Percentiles rank a stretch among this genome's conserved stretches.
phyloP scores from a whole-genome alignment of 2,888 invertebrate genomes.

The Trichogramma dendrolimi region DNA sequence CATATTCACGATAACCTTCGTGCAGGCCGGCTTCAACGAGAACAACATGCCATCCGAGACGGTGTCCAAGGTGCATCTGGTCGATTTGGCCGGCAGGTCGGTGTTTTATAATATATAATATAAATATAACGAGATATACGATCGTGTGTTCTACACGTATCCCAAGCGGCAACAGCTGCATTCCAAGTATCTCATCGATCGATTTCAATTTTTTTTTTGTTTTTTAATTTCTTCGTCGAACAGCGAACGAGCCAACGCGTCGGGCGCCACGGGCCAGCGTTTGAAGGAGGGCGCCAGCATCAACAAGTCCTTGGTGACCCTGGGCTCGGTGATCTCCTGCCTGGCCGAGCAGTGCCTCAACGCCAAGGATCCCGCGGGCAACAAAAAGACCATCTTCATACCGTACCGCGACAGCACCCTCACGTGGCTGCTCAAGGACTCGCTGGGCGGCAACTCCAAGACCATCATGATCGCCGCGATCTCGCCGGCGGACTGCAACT shows the following conservation, averaged over 20 bases:
- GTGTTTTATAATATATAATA: not conserved
- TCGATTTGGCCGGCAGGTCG: constrained; percentile 82
- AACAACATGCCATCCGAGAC: constrained; percentile 86
- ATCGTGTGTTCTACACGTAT: not conserved
- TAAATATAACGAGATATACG: not conserved
- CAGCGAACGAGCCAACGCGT: constrained; percentile 82
- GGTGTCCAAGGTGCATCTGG: constrained; percentile 83
- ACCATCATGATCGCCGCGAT: constrained; percentile 88
- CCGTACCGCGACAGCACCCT: constrained; percentile 85
- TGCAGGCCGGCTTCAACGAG: constrained; percentile 73
- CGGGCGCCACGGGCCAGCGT: constrained; percentile 86
- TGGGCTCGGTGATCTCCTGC: constrained; percentile 77
- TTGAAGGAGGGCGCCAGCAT: constrained; percentile 88
- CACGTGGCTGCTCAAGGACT: constrained; percentile 84
- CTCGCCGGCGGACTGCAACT: constrained; percentile 79
- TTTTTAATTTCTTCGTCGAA: not conserved
- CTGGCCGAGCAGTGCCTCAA: constrained; percentile 65
- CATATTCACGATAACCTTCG: constrained; percentile 85
- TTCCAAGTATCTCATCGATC: not conserved
- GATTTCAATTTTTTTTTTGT: not conserved
- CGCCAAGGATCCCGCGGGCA: constrained; percentile 46
- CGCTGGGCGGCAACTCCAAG: constrained; percentile 84
- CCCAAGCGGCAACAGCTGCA: not conserved
- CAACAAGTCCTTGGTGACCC: constrained; percentile 82
- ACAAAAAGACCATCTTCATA: constrained; percentile 63